Conservation (phyloP, 2,888 invertebrate genomes). For the Drosophila heteroneura region DNA sequence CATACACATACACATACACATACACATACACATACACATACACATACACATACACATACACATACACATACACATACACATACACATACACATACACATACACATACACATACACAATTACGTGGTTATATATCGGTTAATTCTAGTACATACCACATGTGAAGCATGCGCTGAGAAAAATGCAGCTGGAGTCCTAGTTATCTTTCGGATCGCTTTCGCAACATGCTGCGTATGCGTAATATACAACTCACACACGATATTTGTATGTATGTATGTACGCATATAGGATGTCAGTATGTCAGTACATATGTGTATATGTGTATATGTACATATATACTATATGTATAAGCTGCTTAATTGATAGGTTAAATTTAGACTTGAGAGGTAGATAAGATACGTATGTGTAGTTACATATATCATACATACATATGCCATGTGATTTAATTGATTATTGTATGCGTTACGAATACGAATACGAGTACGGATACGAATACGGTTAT, state of each 20-base stretch:
- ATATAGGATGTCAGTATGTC: constrained; percentile 15
- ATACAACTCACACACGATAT: constrained; percentile 7
- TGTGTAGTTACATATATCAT: constrained; percentile 32
- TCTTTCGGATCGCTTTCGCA: constrained; percentile 10
- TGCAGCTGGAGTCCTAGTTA: constrained; percentile 22
- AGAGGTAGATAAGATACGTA: constrained; percentile 39
- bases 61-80: constrained; percentile 41
- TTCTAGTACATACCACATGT: constrained; percentile 40
- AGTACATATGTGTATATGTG: constrained; percentile 27
- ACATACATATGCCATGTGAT: constrained; percentile 51
- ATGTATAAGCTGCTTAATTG: constrained; percentile 53
- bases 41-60: constrained; percentile 27
- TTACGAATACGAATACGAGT: constrained; percentile 26
- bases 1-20: constrained; percentile 4
- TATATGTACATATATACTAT: constrained; percentile 17
- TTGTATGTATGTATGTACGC: neutral
- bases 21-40: too few species aligned
- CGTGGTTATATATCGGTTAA: constrained; percentile 12
- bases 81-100: constrained; percentile 1
- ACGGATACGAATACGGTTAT: constrained; percentile 31
- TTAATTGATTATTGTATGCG: constrained; percentile 38
- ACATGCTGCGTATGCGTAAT: constrained; percentile 49
- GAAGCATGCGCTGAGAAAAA: constrained; percentile 20
- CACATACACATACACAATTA: constrained; percentile 4
- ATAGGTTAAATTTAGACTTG: constrained; percentile 43